Conservation (phyloP, 2,888 invertebrate species). For the Leptinotarsa tumamoca region DNA sequence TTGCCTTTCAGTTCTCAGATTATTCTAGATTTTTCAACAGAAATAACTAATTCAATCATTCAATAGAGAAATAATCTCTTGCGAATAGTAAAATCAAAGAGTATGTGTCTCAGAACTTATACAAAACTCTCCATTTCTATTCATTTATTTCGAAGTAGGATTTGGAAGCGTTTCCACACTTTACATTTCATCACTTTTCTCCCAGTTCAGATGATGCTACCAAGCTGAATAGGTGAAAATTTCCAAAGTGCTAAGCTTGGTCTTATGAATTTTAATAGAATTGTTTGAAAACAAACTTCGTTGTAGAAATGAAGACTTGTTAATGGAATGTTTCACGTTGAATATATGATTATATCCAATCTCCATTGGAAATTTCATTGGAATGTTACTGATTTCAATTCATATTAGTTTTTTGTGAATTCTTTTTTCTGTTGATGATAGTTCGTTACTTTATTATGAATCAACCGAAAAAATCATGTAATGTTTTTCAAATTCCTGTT, state of each 20-base stretch:
- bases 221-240: slow-evolving; percentile 11
- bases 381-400: too few species aligned
- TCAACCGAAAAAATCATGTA: too few species aligned
- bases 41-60: too few species aligned
- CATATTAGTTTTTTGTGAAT: too few species aligned
- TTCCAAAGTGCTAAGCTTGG: slow-evolving; percentile 4
- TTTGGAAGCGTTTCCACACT: neutral
- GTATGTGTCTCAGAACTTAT: neutral
- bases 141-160: neutral
- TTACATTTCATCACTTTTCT: neutral
- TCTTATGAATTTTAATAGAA: slow-evolving; percentile 7
- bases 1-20: too few species aligned
- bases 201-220: slow-evolving; percentile 1
- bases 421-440: too few species aligned
- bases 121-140: neutral
- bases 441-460: too few species aligned
- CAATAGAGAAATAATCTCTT: too few species aligned
- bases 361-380: too few species aligned
- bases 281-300: slow-evolving; percentile 3
- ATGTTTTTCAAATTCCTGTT: too few species aligned
- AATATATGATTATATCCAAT: neutral
- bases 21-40: too few species aligned
- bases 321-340: neutral
- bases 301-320: neutral
- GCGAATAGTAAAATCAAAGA: too few species aligned